Percentiles rank a stretch among this genome's conserved stretches.
These are phyloP conservation scores for Pantherophis guttatus DNA, from an alignment of 2,113 vertebrate species.

Conservation along the genomic window DNA sequence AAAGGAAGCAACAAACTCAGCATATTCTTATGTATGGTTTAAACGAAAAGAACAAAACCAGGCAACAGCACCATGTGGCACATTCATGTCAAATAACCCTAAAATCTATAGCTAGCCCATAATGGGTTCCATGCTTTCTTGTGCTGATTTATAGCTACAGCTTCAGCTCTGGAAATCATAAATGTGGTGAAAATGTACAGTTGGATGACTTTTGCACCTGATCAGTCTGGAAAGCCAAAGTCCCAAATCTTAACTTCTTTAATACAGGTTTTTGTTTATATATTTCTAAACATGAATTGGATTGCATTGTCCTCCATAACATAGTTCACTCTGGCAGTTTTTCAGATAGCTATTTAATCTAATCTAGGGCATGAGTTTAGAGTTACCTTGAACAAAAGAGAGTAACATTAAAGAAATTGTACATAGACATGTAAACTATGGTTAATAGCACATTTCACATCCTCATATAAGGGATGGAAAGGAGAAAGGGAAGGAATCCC, in stretches of 20 bases:
- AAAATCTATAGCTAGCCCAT: background rate
- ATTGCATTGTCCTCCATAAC: background rate
- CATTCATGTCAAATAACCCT: background rate
- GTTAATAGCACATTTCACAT: background rate
- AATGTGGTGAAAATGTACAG: background rate
- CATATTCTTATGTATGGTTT: background rate
- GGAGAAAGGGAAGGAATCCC: background rate
- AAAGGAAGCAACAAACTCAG: background rate
- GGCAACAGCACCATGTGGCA: background rate
- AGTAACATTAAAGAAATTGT: background rate
- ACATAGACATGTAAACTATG: background rate
- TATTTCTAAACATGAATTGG: background rate
- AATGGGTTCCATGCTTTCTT: background rate
- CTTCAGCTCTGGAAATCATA: background rate
- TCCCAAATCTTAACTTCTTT: background rate
- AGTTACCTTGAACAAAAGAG: background rate
- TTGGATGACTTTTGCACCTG: background rate
- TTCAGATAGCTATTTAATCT: background rate
- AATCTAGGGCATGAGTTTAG: background rate
- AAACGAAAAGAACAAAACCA: background rate
- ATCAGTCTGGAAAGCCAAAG: background rate
- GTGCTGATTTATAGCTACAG: background rate
- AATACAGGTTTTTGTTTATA: background rate
- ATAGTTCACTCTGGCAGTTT: background rate
- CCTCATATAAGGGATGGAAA: background rate